phyloP scores from a whole-genome alignment of 2,797 vertebrate species.

The Holocentrus rufus region DNA sequence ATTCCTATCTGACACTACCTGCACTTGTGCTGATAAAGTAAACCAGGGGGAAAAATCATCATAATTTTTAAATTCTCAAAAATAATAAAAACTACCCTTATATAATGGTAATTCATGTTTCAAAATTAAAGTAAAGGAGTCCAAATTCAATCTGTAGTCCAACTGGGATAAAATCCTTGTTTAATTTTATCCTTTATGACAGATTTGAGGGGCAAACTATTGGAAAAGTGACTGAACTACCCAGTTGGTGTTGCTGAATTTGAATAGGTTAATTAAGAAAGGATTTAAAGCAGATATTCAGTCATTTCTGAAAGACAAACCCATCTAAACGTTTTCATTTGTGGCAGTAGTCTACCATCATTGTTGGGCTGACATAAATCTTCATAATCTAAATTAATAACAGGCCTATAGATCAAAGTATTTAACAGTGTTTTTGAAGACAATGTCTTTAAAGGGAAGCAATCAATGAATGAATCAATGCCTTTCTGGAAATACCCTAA shows the following conservation, averaged over 20 bases:
- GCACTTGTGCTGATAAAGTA: not conserved
- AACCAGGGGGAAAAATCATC: no score
- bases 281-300: not conserved
- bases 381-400: no score
- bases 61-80: not conserved
- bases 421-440: no score
- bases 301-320: no score
- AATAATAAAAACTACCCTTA: not conserved
- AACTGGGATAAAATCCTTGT: not conserved
- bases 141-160: not conserved
- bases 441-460: no score
- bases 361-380: no score
- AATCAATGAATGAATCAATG: no score
- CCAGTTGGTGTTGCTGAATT: not conserved
- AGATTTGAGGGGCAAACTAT: not conserved
- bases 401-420: no score
- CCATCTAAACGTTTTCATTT: no score
- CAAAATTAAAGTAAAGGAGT: not conserved
- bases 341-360: no score
- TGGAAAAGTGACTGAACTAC: not conserved
- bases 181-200: not conserved
- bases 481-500: no score
- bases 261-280: not conserved
- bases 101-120: not conserved
- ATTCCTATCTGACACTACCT: no score